A percentile compares a stretch with the other conserved stretches of the same genome.
Conservation (phyloP, 2,113 vertebrate species). For the Monopterus albus region DNA sequence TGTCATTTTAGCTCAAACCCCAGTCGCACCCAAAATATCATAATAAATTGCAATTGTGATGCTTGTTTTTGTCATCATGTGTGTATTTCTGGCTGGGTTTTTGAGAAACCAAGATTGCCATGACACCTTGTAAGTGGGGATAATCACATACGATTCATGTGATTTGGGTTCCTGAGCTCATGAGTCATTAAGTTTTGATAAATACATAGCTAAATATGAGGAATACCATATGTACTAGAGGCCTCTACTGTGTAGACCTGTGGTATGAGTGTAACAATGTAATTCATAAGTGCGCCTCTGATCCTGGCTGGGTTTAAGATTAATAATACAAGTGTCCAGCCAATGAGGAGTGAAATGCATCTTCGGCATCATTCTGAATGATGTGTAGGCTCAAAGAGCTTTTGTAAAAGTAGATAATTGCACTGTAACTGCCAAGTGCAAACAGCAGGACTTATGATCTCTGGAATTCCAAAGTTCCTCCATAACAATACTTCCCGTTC, state of each 20-base stretch:
- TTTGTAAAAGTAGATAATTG: constrained; percentile 42
- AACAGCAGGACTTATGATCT: constrained; percentile 20
- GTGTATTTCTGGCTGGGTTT: too few relatives aligned
- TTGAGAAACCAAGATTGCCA: background rate
- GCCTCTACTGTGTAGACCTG: background rate
- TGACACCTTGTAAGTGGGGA: constrained; percentile 22
- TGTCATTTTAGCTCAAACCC: background rate
- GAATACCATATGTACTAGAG: constrained; percentile 6
- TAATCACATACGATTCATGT: constrained; percentile 11
- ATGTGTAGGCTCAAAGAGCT: background rate
- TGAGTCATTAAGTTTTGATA: constrained; percentile 41
- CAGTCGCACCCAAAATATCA: background rate
- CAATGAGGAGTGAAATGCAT: constrained; percentile 17
- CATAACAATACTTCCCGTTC: constrained; percentile 52
- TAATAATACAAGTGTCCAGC: constrained; percentile 1
- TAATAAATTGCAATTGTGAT: too few relatives aligned
- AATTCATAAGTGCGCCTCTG: background rate
- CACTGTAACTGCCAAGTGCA: constrained; percentile 15
- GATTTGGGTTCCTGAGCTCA: constrained; percentile 38
- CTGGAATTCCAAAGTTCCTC: constrained; percentile 56
- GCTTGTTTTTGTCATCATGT: background rate
- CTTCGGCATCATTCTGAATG: constrained; percentile 10
- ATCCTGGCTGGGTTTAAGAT: constrained; percentile 6
- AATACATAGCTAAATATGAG: constrained; percentile 22
- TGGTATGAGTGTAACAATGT: constrained; percentile 1